Evolutionary conservation across 2,113 vertebrate genomes (phyloP), one percentile per base, ranked within the genome.

Genomic region (Vulpes lagopus): DNA sequence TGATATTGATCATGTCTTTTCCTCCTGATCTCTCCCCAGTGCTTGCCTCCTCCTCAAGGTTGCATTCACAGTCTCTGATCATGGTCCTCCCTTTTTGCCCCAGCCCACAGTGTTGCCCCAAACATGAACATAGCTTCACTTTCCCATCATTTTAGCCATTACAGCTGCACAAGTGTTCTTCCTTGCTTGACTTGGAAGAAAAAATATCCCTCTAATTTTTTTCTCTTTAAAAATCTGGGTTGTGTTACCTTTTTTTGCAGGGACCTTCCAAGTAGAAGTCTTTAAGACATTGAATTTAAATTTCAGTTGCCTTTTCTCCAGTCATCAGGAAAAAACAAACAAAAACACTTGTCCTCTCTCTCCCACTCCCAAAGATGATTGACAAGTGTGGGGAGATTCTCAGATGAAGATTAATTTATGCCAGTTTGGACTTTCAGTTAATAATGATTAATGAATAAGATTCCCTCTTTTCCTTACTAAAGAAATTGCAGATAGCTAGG

Each of bases 11-110:
- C 15, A 62, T 17, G 11, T 5, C 51, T 10, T n/a, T 51, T 67
- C 11, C 51, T 71, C 4, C 8, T 43, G 14, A 9, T 59, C 9
- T 89, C 32, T 88, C 60, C 17, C 3, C 32, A 11, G 17, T 43
- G 8, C 17, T 65, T 23, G 2, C 20, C 14, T 78, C 1, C 10
- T 20, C 27, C 3, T 35, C 3, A 11, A 8, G 1, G 2, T 10
- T 53, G 2, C 10, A 22, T 71, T 64, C 27, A 32, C 12, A 20
- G 27, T 43, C 35, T 62, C 79, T 43, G 5, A 3, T 4, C 60
- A 6, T 59, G 5, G 16, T 32, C n/a, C 6, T 79, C 71, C 23
- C 19, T 74, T 38, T 85, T 3, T 64, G 19, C 11, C 7, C 11
- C 12, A 22, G n/a, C 35, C 30, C 12, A 27, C 22, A 30, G 32